These are phyloP conservation scores for Dromococcyx pavoninus DNA, from an alignment of 2,797 vertebrate genomes.

Conservation along the genomic window DNA sequence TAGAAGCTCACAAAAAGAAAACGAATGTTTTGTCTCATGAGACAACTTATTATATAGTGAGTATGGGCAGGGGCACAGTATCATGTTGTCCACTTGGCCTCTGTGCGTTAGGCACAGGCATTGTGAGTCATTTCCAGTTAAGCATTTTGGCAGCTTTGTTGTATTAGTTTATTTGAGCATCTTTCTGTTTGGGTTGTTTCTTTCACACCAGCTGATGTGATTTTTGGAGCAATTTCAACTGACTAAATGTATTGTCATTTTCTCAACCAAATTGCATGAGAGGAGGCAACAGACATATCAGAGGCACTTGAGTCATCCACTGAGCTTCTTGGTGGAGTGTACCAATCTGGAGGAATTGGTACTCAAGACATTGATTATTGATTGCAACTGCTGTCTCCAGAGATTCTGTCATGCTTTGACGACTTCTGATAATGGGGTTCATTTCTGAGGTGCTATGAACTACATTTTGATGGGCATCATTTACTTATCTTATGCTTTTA, in stretches of 20 bases:
- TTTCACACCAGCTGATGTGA: slow-evolving; percentile 26
- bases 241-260: slow-evolving; percentile 20
- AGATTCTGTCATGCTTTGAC: slow-evolving; percentile 22
- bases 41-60: not conserved
- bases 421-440: slow-evolving; percentile 28
- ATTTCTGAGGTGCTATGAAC: slow-evolving; percentile 4
- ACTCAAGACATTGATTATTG: not conserved
- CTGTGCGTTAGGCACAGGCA: not conserved
- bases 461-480: not conserved
- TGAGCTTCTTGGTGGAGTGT: not conserved
- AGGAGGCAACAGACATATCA: not conserved
- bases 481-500: not conserved
- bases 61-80: not conserved
- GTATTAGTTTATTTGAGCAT: slow-evolving; percentile 23
- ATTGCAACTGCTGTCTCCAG: not conserved
- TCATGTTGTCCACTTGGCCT: not conserved
- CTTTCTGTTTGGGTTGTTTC: slow-evolving; percentile 26
- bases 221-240: slow-evolving; percentile 30
- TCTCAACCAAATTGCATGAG: not conserved
- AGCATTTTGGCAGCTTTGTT: not conserved
- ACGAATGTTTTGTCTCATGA: not conserved
- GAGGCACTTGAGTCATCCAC: not conserved
- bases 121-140: not conserved
- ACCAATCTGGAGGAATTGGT: not conserved
- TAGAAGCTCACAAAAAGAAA: not conserved